Percentiles rank a stretch among this genome's conserved stretches.
Evolutionary conservation across 2,113 vertebrate species (phyloP).

Genomic region (Vulpes lagopus): DNA sequence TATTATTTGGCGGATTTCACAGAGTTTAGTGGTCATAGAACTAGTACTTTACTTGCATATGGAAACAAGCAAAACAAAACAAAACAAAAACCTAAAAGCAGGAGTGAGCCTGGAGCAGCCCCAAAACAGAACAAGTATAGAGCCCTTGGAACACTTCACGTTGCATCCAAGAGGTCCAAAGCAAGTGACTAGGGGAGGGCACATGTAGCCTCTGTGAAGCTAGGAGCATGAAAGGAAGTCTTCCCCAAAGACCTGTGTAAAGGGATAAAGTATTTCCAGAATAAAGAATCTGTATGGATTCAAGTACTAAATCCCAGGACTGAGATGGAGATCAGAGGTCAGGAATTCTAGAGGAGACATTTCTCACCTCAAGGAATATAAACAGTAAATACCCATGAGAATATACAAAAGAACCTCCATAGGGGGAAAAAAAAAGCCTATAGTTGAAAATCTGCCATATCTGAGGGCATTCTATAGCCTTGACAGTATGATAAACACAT

Average conservation of each 20-base stretch:
- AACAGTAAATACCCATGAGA: too few relatives aligned
- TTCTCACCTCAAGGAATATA: neutral
- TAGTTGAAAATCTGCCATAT: neutral
- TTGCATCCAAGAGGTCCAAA: neutral
- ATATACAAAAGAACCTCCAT: neutral
- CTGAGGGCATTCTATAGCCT: neutral
- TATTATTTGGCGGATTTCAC: neutral
- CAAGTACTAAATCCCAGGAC: neutral
- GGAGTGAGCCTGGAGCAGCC: neutral
- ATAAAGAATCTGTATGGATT: neutral
- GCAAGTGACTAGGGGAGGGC: neutral
- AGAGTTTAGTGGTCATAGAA: neutral
- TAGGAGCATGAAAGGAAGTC: neutral
- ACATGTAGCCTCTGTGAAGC: neutral
- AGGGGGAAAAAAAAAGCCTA: accelerated
- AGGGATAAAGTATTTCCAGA: neutral
- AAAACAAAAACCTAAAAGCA: neutral
- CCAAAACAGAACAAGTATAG: neutral
- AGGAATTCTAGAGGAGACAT: neutral
- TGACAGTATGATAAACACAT: neutral
- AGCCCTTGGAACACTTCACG: neutral
- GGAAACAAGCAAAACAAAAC: too few relatives aligned
- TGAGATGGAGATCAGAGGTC: neutral
- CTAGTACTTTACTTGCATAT: neutral
- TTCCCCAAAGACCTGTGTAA: neutral